Evolutionary conservation across 2,113 vertebrate species (phyloP).

Genomic region (Cheilinus undulatus): DNA sequence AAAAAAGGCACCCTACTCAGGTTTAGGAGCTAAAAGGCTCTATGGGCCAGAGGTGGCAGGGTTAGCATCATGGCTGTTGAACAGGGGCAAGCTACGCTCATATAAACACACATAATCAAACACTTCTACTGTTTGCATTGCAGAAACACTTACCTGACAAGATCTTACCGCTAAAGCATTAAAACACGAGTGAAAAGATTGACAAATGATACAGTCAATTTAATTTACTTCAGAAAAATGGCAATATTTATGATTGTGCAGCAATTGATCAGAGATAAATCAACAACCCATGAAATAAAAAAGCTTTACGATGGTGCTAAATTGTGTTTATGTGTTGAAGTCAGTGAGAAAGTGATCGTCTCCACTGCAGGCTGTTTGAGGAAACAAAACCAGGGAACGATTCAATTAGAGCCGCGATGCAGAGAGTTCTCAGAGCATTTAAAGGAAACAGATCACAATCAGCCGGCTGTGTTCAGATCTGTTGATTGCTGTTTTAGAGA

Average conservation of each 20-base stretch:
- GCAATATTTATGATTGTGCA: constrained; percentile 65
- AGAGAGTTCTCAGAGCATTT: constrained; percentile 75
- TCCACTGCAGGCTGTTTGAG: constrained; percentile 67
- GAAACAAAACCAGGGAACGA: constrained; percentile 68
- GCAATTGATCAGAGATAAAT: constrained; percentile 73
- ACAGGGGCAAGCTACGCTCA: constrained; percentile 13
- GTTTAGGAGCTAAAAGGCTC: constrained; percentile 69
- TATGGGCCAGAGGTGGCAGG: constrained; percentile 54
- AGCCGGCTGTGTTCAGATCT: constrained; percentile 58
- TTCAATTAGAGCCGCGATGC: constrained; percentile 76
- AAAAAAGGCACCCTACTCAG: constrained; percentile 62
- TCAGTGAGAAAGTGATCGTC: constrained; percentile 71
- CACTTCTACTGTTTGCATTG: constrained; percentile 3
- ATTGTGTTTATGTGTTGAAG: constrained; percentile 65
- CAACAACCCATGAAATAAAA: constrained; percentile 67
- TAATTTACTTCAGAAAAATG: constrained; percentile 62
- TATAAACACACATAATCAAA: constrained; percentile 2
- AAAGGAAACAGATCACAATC: constrained; percentile 77
- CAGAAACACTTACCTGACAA: constrained; percentile 53
- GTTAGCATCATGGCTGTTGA: constrained; percentile 42
- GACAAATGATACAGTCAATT: constrained; percentile 62
- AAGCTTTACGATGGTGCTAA: constrained; percentile 69
- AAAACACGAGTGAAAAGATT: constrained; percentile 30
- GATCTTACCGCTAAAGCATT: constrained; percentile 29
- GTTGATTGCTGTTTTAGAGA: constrained; percentile 65